Evolutionary conservation across 2,888 invertebrate species (phyloP).

Genomic region (Ectropis crepuscularia): DNA sequence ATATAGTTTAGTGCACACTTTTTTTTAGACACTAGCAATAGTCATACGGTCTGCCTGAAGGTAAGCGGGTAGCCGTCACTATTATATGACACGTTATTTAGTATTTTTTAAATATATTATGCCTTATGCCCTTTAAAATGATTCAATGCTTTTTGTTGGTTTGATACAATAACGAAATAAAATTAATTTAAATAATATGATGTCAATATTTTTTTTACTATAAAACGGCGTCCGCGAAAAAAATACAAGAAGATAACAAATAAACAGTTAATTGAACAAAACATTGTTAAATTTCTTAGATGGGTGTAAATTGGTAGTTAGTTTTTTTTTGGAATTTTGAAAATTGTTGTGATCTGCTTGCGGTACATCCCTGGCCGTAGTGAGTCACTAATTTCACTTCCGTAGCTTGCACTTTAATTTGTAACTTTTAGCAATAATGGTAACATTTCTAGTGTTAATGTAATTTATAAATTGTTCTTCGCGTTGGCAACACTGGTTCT

Average conservation of each 20-base stretch:
- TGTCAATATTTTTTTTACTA: too few relatives aligned
- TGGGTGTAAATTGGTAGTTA: too few relatives aligned
- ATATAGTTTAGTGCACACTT: slow-evolving; percentile 18
- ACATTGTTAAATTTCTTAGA: too few relatives aligned
- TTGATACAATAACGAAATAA: slow-evolving; percentile 37
- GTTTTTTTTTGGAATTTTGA: too few relatives aligned
- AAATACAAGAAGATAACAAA: not conserved
- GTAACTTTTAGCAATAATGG: slow-evolving; percentile 67
- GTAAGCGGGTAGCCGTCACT: too few relatives aligned
- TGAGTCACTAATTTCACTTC: slow-evolving; percentile 73
- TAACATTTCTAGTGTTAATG: slow-evolving; percentile 25
- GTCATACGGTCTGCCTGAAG: too few relatives aligned
- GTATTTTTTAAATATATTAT: too few relatives aligned
- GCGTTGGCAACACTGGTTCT: slow-evolving; percentile 22
- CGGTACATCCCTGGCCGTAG: slow-evolving; percentile 33
- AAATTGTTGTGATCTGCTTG: not conserved
- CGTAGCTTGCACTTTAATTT: slow-evolving; percentile 77
- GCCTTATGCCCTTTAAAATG: too few relatives aligned
- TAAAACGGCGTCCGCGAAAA: not conserved
- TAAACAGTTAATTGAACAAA: not conserved
- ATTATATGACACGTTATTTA: too few relatives aligned
- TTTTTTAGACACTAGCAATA: too few relatives aligned
- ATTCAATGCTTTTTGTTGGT: not conserved
- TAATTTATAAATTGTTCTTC: slow-evolving; percentile 25
- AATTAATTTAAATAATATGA: slow-evolving; percentile 1